A percentile compares a stretch with the other conserved stretches of the same genome.
Conservation (phyloP, 37 sponge, comb jelly and placozoan genomes). For the Halisarca cf. caerulea region DNA sequence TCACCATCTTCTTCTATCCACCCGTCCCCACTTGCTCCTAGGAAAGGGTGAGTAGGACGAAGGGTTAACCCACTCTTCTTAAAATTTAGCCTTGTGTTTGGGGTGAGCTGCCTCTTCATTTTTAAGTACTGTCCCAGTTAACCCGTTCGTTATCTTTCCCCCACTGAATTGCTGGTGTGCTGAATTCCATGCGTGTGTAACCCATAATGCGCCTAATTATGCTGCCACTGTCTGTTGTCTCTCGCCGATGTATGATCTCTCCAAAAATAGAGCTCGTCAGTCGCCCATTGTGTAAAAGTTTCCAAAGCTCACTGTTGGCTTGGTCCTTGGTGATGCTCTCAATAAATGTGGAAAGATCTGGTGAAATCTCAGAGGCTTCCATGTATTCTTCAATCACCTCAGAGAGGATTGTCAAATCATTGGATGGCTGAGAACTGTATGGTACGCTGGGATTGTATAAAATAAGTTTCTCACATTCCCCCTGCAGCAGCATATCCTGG, state of each 20-base stretch:
- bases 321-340: neutral
- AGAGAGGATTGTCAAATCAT: too few species aligned
- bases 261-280: neutral
- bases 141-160: neutral
- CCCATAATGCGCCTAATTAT: conserved; percentile 1
- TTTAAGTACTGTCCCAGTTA: neutral
- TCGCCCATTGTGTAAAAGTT: neutral
- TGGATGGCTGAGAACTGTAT: too few species aligned
- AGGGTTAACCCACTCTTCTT: neutral
- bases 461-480: neutral
- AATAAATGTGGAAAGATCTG: neutral
- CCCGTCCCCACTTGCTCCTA: conserved; percentile 13
- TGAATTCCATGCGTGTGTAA: neutral
- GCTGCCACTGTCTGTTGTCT: neutral
- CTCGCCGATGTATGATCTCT: neutral
- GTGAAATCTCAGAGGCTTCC: neutral
- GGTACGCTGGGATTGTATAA: neutral
- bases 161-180: neutral
- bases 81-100: neutral
- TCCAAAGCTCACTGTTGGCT: neutral
- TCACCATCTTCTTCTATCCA: neutral
- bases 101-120: neutral
- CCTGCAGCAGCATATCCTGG: neutral
- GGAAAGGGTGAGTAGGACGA: neutral
- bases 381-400: neutral